Evolutionary conservation across 30 jellyfish, hydroid and myxozoan genomes (phyloP), one percentile per base, ranked within the genome.

Genomic region (Kudoa iwatai): DNA sequence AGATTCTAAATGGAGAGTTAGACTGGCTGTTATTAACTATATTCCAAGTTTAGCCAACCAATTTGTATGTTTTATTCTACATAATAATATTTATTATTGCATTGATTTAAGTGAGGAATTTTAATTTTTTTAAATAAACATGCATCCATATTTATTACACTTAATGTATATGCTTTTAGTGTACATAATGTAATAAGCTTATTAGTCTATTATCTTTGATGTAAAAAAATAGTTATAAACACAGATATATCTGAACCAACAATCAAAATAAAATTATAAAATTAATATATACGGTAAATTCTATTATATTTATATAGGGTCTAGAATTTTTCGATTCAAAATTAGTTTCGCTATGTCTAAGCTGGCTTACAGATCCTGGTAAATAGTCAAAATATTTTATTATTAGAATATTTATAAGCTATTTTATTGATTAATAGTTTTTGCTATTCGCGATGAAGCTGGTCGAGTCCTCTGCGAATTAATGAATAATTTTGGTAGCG

Each of bases 1-100:
- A 53, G 90, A 67, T 50, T 79, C 90, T 21, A 67, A 67, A 59
- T 67, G 90, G 90, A 53, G 90, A 12, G 90, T 67, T 24, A 84
- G 90, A 9, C 50, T 67, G 18, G 90, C 90, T 19, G 59, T 67
- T 43, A 67, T 67, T 24, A 85, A 67, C 33, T 67, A 67, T 42
- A 67, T 67, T 84, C 90, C 90, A 7, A 51, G 59, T 9, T 46
- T 67, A 24, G 90, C 90, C 16, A 85, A 85, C 3, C 90, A 67
- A 44, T 33, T 67, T 53, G 90, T 67, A 49, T n/a, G 85, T 32
- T 0, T 1, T 19, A 10, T 7, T 15, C 4, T 28, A 30, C 34
- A 9, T 15, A 3, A 1, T 23, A 22, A 1, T 1, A 20, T 14
- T 11, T 33, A 34, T 22, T 2, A 25, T 43, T 30, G 11, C n/a